These are phyloP conservation scores for Sander vitreus DNA, from an alignment of 2,113 vertebrate species.

Conservation along the genomic window DNA sequence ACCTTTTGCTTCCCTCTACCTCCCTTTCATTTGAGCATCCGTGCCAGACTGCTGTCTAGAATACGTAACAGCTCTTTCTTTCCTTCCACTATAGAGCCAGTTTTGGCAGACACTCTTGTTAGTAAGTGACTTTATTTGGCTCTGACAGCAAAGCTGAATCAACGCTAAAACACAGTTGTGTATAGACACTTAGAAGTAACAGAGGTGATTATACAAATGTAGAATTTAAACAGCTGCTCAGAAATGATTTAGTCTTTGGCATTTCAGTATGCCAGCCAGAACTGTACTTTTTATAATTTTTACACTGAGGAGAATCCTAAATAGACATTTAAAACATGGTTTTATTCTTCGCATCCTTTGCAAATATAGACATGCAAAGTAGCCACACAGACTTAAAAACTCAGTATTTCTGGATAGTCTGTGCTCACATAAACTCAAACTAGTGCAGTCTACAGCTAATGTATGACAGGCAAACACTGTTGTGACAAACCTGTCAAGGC, in stretches of 20 bases:
- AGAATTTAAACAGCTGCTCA: slow-evolving; percentile 23
- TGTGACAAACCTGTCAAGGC: slow-evolving; percentile 30
- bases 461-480: slow-evolving; percentile 24
- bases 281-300: not conserved
- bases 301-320: not conserved
- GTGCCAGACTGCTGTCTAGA: slow-evolving; percentile 61
- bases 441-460: not conserved
- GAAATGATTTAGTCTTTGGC: slow-evolving; percentile 22
- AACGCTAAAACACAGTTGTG: slow-evolving; percentile 8
- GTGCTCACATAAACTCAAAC: not conserved
- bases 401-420: not conserved
- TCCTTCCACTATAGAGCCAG: slow-evolving; percentile 21
- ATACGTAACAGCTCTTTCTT: slow-evolving; percentile 53
- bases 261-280: not conserved
- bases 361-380: not conserved
- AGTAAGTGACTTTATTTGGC: slow-evolving; percentile 21
- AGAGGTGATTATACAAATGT: not conserved
- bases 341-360: slow-evolving; percentile 7
- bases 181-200: not conserved
- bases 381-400: slow-evolving; percentile 4
- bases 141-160: slow-evolving; percentile 20
- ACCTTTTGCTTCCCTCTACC: slow-evolving; percentile 67
- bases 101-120: slow-evolving; percentile 25
- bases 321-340: not conserved
- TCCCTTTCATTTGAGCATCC: slow-evolving; percentile 59